phyloP scores from a whole-genome alignment of 1,140 invertebrate species.

The Pseudobourletiella spinata region DNA sequence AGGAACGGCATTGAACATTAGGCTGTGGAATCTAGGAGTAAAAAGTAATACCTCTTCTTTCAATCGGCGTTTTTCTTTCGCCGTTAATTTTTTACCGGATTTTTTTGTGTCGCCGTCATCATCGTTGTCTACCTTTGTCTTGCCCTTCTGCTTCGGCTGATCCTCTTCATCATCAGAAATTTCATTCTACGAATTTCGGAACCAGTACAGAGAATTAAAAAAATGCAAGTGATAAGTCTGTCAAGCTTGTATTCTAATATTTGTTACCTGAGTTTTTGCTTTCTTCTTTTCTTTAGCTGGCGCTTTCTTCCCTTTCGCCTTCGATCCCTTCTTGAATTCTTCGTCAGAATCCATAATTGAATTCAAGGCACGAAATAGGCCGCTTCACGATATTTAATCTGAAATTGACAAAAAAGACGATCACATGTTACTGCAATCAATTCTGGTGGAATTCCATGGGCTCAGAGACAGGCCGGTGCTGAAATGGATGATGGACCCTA shows the following conservation, averaged over 20 bases:
- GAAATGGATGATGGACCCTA: no score
- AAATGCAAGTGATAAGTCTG: no score
- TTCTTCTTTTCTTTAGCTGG: not conserved
- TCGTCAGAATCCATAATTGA: not conserved
- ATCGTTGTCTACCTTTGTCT: conserved; percentile 1
- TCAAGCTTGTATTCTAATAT: no score
- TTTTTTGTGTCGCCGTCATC: conserved; percentile 13
- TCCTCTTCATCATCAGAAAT: conserved; percentile 3
- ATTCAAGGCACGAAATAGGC: no score
- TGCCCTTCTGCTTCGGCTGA: not conserved
- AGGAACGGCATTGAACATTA: no score
- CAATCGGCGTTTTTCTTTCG: conserved; percentile 1
- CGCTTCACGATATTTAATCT: no score
- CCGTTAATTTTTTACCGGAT: not conserved
- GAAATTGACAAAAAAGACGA: no score
- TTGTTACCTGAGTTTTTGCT: not conserved
- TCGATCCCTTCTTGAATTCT: not conserved
- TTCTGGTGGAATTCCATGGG: no score
- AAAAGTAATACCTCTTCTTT: conserved; percentile 8
- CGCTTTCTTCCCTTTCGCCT: not conserved
- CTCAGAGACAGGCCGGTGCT: no score
- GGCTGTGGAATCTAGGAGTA: no score
- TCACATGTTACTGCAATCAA: no score
- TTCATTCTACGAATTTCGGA: not conserved
- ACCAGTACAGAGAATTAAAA: no score